Percentiles rank a stretch among this genome's conserved stretches.
phyloP scores from a whole-genome alignment of 2,888 invertebrate species.

The Petrolisthes manimaculis region DNA sequence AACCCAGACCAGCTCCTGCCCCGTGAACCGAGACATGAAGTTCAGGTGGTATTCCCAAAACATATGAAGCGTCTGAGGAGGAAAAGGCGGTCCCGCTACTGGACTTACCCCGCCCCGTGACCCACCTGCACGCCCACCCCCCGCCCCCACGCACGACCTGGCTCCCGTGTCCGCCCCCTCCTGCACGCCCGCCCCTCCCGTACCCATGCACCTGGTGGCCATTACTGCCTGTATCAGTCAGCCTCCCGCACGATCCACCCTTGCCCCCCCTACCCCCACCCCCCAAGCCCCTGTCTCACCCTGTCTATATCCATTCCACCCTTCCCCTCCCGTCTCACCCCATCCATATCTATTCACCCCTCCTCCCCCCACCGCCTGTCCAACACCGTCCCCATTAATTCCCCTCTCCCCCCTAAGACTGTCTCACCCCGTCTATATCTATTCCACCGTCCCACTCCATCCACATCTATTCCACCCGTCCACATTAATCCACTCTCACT shows the following conservation, averaged over 20 bases:
- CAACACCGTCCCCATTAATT: neutral
- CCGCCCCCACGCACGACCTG: conserved; percentile 46
- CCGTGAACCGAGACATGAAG: no score
- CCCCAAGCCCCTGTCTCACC: neutral
- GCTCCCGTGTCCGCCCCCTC: conserved; percentile 45
- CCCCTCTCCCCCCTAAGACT: neutral
- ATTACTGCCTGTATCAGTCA: neutral
- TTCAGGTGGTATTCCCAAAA: neutral
- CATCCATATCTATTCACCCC: neutral
- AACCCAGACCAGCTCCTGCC: no score
- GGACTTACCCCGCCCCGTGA: conserved; percentile 46
- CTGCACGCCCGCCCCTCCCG: conserved; percentile 28
- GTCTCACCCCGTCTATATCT: no score
- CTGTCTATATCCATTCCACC: neutral
- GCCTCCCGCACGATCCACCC: neutral
- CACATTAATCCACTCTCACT: no score
- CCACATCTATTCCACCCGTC: no score
- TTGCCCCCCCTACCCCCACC: neutral
- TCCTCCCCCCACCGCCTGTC: neutral
- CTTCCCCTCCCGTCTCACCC: neutral
- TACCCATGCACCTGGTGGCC: neutral
- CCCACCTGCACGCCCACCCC: conserved; percentile 39
- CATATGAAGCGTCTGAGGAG: neutral
- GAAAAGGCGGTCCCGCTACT: conserved; percentile 44
- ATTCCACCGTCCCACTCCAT: no score